These are phyloP conservation scores for Adelges cooleyi DNA, from an alignment of 1,140 invertebrate genomes.

Conservation along the genomic window DNA sequence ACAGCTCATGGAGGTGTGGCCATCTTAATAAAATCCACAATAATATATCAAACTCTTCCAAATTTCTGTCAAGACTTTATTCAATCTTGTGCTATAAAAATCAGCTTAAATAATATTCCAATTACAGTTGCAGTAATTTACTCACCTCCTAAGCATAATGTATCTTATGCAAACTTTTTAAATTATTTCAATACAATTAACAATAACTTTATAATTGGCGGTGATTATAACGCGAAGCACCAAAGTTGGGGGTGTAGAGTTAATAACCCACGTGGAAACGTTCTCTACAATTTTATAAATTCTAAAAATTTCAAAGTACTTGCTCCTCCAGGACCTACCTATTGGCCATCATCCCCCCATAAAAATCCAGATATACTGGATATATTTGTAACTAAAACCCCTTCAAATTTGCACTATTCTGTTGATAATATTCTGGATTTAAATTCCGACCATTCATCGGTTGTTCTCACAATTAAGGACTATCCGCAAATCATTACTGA, in stretches of 20 bases:
- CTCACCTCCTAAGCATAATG: slow-evolving; percentile 8
- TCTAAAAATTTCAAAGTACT: slow-evolving; percentile 29
- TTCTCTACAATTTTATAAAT: slow-evolving; percentile 34
- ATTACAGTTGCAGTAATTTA: slow-evolving; percentile 2
- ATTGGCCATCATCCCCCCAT: not conserved
- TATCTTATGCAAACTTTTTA: not conserved
- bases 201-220: slow-evolving; percentile 36
- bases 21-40: not conserved
- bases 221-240: slow-evolving; percentile 40
- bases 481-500: not conserved
- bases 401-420: not conserved
- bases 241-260: slow-evolving; percentile 38
- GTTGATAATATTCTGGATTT: not conserved
- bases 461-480: not conserved
- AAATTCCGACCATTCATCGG: not conserved
- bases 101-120: not conserved
- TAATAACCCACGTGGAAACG: slow-evolving; percentile 34
- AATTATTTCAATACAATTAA: slow-evolving; percentile 28
- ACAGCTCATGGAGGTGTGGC: slow-evolving; percentile 12
- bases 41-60: not conserved
- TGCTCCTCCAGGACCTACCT: not conserved
- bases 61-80: not conserved
- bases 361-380: not conserved
- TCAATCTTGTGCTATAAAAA: slow-evolving; percentile 6
- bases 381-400: not conserved